Base-by-base conservation (phyloP, 2,113 vertebrate species). In the Rhizomys pruinosus region DNA sequence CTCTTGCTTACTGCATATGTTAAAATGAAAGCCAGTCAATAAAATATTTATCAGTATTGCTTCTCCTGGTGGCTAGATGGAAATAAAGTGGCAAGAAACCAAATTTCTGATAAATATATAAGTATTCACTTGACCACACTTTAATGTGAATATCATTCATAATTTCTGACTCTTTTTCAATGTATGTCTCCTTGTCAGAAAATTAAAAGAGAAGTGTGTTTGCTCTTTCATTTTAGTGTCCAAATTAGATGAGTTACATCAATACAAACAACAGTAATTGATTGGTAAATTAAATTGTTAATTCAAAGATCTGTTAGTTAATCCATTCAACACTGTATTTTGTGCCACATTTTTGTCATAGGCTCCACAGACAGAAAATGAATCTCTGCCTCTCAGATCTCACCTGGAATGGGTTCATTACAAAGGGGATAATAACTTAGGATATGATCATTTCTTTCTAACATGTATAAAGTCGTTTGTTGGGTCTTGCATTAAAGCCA, bases 61-160 rank as follows among this genome's bases (percentile, higher is more conserved):
- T 92, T 96, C 89, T 86, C 92, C 71, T 86, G 66, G 95, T 93
- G 76, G 52, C 90, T 95, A 61, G 95, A 68, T 95, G 22, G 73
- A 96, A 96, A 95, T 80, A 95, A 95, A 95, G 77, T 91, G 89
- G 92, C 5, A 0, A 95, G 88, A 94, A 96, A 96, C 74, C 95
- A 96, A 95, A 92, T 95, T 97, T 97, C 92, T 93, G 90, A 96
- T 97, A 96, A 96, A 95, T 96, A 91, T 86, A 90, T 94, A 89
- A 97, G 63, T 84, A 96, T 77, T 93, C 82, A 82, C 64, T 39
- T 89, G 90, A 93, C 93, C 64, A 76, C 82, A 78, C 39, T 89
- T 87, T 80, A 86, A 90, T 89, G 80, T 63, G 52, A 82, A 52
- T 63, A 93, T 93, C 82, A 86, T 93, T 96, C 92, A 94, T 80